These are phyloP conservation scores for Dascyllus trimaculatus DNA, from an alignment of 2,113 vertebrate genomes.

Conservation along the genomic window DNA sequence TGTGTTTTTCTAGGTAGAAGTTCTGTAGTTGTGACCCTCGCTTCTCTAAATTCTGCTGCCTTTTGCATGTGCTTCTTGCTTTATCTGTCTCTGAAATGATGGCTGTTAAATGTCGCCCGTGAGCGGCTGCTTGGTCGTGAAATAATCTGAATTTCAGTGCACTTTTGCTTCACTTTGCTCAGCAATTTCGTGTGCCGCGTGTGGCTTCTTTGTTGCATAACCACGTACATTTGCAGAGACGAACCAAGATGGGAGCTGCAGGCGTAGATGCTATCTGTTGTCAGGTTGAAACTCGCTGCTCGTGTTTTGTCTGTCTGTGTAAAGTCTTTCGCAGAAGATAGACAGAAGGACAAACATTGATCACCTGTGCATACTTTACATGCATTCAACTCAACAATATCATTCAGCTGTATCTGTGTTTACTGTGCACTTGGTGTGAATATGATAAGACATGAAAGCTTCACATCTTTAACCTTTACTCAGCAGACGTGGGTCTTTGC, in stretches of 20 bases:
- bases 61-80: slow-evolving; percentile 57
- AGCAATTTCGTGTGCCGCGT: not conserved
- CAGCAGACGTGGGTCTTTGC: not conserved
- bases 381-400: not conserved
- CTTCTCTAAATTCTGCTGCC: slow-evolving; percentile 8
- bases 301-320: not conserved
- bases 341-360: not conserved
- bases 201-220: not conserved
- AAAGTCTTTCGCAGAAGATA: not conserved
- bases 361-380: not conserved
- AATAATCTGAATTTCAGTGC: not conserved
- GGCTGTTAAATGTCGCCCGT: not conserved
- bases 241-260: not conserved
- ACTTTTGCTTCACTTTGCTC: not conserved
- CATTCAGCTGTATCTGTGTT: not conserved
- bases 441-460: no score
- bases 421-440: no score
- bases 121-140: not conserved
- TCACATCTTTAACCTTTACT: no score
- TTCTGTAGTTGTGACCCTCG: not conserved
- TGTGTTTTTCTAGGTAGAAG: not conserved
- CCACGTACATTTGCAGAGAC: not conserved
- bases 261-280: slow-evolving; percentile 12
- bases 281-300: not conserved
- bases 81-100: slow-evolving; percentile 8